Evolutionary conservation across 2,888 invertebrate genomes (phyloP).

Genomic region (Osedax fenrisi): DNA sequence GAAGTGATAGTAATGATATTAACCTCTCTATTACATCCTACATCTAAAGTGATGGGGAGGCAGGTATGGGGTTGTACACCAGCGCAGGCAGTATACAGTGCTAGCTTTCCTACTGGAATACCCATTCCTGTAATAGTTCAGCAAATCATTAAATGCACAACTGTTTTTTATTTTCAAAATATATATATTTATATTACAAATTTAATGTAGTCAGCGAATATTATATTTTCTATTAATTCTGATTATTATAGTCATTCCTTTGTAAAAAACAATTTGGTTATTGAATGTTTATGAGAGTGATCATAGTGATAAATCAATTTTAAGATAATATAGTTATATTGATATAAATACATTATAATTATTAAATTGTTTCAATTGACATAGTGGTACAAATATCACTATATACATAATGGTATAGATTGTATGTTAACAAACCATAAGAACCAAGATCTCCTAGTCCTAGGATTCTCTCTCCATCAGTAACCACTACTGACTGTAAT

Average conservation of each 20-base stretch:
- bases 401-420: no score
- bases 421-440: slow-evolving; percentile 59
- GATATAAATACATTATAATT: no score
- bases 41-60: slow-evolving; percentile 82
- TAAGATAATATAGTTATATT: no score
- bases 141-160: no score
- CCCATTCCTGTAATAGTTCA: slow-evolving; percentile 97
- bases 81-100: slow-evolving; percentile 88
- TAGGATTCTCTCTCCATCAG: slow-evolving; percentile 92
- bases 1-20: no score
- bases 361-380: no score
- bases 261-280: no score
- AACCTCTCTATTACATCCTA: slow-evolving; percentile 78
- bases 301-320: no score
- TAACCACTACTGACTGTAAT: slow-evolving; percentile 64
- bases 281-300: no score
- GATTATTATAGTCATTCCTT: no score
- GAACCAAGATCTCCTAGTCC: slow-evolving; percentile 93
- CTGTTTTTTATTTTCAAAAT: not conserved
- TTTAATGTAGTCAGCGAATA: not conserved
- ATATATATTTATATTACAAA: not conserved
- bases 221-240: not conserved
- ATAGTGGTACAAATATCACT: no score
- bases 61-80: slow-evolving; percentile 89
- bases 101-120: slow-evolving; percentile 89